A percentile compares a stretch with the other conserved stretches of the same genome.
phyloP scores from a whole-genome alignment of 2,888 invertebrate species.

The Drosophila vallismaia region DNA sequence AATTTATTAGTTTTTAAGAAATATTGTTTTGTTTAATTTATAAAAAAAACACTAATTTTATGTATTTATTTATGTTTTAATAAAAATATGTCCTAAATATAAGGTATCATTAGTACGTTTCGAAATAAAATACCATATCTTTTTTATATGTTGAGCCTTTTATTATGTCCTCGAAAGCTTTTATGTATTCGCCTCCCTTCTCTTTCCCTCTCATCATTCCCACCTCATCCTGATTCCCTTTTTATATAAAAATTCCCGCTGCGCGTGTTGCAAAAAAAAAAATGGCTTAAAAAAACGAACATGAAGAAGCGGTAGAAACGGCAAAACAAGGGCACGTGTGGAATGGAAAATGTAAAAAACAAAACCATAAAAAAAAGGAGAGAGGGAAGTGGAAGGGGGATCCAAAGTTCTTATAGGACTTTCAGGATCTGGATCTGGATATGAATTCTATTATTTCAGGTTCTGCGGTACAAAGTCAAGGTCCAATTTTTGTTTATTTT shows the following conservation, averaged over 20 bases:
- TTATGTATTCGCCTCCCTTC: slow-evolving; percentile 24
- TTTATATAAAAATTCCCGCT: slow-evolving; percentile 49
- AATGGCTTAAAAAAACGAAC: slow-evolving; percentile 48
- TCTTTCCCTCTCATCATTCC: slow-evolving; percentile 6
- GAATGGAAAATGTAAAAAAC: slow-evolving; percentile 37
- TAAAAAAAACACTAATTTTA: too few relatives aligned
- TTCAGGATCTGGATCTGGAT: slow-evolving; percentile 38
- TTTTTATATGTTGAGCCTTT: slow-evolving; percentile 17
- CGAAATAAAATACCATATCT: neutral
- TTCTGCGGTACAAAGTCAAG: slow-evolving; percentile 48
- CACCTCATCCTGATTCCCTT: slow-evolving; percentile 29
- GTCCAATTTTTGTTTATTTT: slow-evolving; percentile 34
- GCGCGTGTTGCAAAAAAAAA: slow-evolving; percentile 52
- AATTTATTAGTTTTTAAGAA: too few relatives aligned
- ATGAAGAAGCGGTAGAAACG: slow-evolving; percentile 9
- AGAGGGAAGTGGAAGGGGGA: neutral
- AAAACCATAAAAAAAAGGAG: neutral
- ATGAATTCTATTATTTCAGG: slow-evolving; percentile 15
- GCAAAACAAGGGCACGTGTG: slow-evolving; percentile 81
- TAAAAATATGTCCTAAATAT: neutral
- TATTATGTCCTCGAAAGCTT: slow-evolving; percentile 49
- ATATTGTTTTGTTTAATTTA: too few relatives aligned
- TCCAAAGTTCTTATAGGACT: slow-evolving; percentile 63
- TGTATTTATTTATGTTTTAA: too few relatives aligned
- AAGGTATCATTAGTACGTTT: too few relatives aligned